Evolutionary conservation across 2,113 vertebrate species (phyloP).

Genomic region (Megaptera novaeangliae): DNA sequence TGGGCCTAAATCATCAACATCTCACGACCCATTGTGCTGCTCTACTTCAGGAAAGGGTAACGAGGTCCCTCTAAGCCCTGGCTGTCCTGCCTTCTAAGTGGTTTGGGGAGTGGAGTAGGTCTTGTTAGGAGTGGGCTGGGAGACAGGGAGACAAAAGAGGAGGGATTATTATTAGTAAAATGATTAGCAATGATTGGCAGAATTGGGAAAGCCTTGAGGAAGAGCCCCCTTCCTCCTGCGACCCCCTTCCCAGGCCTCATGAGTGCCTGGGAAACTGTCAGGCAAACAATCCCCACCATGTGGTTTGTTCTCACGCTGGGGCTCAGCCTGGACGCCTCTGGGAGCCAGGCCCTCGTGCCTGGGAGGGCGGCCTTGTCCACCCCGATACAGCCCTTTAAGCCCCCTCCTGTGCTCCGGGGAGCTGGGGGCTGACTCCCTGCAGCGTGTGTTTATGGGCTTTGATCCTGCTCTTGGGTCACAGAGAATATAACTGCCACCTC

Average conservation of each 20-base stretch:
- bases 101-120: neutral
- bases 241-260: neutral
- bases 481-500: accelerated
- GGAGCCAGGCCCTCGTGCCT: too few species aligned
- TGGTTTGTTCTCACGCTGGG: neutral
- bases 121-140: neutral
- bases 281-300: neutral
- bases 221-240: accelerated
- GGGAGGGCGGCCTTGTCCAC: accelerated
- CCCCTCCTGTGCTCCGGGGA: neutral
- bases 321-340: neutral
- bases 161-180: neutral
- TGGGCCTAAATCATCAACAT: neutral
- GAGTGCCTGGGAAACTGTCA: too few species aligned
- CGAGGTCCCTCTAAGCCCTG: neutral
- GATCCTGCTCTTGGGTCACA: neutral
- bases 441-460: too few species aligned
- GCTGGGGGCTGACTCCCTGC: accelerated
- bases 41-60: neutral
- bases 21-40: accelerated
- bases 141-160: neutral
- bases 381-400: too few species aligned
- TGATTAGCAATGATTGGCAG: neutral
- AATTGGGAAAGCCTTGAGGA: neutral
- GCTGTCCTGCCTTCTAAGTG: neutral